Evolutionary conservation across 2,113 vertebrate species (phyloP).

Genomic region (Solenodon paradoxus): DNA sequence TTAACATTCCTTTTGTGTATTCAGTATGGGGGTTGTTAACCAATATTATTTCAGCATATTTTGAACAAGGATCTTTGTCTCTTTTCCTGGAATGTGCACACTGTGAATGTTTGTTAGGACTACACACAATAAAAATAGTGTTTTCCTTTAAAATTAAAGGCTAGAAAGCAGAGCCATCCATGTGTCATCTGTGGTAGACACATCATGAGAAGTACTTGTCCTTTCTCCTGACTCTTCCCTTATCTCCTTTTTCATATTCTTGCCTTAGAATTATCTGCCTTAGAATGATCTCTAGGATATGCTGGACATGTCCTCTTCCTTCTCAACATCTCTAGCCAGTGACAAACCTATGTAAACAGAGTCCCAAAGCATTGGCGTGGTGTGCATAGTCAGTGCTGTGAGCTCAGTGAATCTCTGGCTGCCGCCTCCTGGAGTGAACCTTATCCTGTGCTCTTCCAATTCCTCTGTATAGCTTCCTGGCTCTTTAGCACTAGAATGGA

Average conservation of each 20-base stretch:
- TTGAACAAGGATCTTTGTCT: conserved; percentile 77
- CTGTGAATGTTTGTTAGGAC: conserved; percentile 60
- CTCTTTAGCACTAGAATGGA: neutral
- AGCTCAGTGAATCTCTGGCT: neutral
- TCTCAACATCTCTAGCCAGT: neutral
- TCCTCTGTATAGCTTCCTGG: neutral
- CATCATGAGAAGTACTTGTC: neutral
- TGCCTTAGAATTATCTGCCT: neutral
- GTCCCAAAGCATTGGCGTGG: neutral
- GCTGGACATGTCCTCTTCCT: neutral
- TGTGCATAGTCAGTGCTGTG: neutral
- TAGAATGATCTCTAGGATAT: neutral
- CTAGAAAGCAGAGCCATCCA: neutral
- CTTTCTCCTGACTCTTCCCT: neutral
- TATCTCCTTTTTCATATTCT: conserved; percentile 26
- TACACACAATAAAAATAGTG: conserved; percentile 62
- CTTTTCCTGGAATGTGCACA: conserved; percentile 68
- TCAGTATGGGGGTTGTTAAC: conserved; percentile 65
- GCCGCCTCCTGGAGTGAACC: neutral
- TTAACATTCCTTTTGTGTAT: conserved; percentile 67
- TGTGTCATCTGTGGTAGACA: neutral
- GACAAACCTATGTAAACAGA: neutral
- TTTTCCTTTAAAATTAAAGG: no score
- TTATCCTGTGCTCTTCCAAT: neutral
- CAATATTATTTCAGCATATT: conserved; percentile 69